A percentile compares a stretch with the other conserved stretches of the same genome.
phyloP scores from a whole-genome alignment of 2,888 invertebrate species.

The Dryadula phaetusa region DNA sequence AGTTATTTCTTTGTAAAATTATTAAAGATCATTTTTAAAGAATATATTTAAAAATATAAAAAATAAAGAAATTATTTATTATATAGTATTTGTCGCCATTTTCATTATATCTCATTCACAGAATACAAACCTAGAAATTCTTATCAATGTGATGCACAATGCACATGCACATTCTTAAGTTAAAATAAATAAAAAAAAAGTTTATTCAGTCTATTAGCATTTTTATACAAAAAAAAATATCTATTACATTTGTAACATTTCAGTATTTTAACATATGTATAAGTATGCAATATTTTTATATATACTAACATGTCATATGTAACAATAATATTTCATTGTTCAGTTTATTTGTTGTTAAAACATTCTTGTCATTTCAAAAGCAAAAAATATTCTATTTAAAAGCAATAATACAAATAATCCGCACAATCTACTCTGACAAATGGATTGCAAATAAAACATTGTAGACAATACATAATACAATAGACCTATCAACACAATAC shows the following conservation, averaged over 20 bases:
- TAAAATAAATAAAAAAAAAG: background rate
- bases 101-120: background rate
- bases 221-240: background rate
- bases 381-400: conserved; percentile 13
- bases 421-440: conserved; percentile 36
- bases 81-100: background rate
- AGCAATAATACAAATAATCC: conserved; percentile 22
- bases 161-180: conserved; percentile 6
- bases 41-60: too few species aligned
- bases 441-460: conserved; percentile 31
- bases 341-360: background rate
- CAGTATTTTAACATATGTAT: background rate
- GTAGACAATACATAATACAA: background rate
- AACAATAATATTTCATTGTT: background rate
- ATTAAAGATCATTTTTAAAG: background rate
- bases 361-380: background rate
- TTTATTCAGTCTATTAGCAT: background rate
- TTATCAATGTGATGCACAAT: conserved; percentile 7
- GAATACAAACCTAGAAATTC: background rate
- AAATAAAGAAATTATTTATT: background rate
- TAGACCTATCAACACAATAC: conserved; percentile 10
- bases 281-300: background rate
- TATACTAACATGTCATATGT: background rate
- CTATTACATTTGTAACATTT: background rate
- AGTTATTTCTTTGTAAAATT: background rate